Conservation (phyloP, 2,797 vertebrate species). For the Caiman crocodilus region DNA sequence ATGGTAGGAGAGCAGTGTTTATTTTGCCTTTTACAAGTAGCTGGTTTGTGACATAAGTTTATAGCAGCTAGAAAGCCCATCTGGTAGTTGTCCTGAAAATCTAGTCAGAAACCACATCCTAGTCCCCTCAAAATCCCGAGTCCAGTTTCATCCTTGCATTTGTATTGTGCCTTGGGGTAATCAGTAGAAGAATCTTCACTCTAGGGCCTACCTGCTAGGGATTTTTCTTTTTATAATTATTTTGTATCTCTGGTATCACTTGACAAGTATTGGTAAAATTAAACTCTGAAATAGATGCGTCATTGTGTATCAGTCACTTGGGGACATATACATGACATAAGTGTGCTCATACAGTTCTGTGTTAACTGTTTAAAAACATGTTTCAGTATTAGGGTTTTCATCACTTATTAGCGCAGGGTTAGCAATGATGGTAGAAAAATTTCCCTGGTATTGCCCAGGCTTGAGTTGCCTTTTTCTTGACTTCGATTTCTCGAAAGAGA, state of each 20-base stretch:
- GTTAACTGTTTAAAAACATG: not conserved
- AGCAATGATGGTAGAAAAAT: not conserved
- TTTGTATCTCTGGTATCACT: not conserved
- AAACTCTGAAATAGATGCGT: not conserved
- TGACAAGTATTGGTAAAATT: not conserved
- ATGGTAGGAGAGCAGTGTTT: conserved; percentile 82
- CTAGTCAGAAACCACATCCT: not conserved
- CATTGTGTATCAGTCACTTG: not conserved
- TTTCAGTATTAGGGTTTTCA: not conserved
- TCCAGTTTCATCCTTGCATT: fast-evolving
- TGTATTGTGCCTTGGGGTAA: not conserved
- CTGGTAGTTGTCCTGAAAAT: not conserved
- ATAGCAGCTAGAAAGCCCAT: not conserved
- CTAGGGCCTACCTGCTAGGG: not conserved
- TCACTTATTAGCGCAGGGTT: not conserved
- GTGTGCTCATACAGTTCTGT: not conserved
- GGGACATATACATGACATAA: not conserved
- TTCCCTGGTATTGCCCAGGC: not conserved
- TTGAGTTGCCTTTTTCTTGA: not conserved
- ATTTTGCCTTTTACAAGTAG: not conserved
- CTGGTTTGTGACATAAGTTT: too few relatives aligned
- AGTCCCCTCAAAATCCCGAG: not conserved
- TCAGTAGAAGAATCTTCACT: not conserved
- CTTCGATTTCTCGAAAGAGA: not conserved
- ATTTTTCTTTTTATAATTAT: not conserved